Base-by-base conservation (phyloP, 1,140 invertebrate species). In the Tetragnatha versicolor region DNA sequence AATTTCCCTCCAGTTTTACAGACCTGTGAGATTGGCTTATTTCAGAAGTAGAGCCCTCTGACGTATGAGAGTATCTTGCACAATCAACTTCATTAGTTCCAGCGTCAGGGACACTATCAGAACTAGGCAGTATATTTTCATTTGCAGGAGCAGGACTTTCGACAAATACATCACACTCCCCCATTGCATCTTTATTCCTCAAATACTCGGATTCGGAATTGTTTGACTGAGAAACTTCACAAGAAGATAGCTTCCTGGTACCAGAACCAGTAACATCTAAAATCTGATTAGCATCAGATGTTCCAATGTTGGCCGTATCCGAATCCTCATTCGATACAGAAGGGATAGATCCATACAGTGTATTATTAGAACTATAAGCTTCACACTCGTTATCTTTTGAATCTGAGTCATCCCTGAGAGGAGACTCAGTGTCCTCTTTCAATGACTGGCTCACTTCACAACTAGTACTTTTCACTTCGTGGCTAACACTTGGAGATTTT, bases 11-110 rank as follows among this genome's bases (percentile, higher is more conserved):
- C 9, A 33, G 7, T 22, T 14, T 65, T 42, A 65, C 22, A 47
- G 63, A 68, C 31, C 33, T 53, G n/a, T 55, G 49, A 10, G 68
- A 70, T 55, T 70, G 68, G 35, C 68, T 70, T 20, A 70, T 55
- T 70, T 70, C 68, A 0, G 68, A 55, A 27, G 68, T 55, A 53
- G 10, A 53, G 10, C 49, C 9, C 17, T 55, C 49, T 3, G 68
- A 70, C n/a, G 47, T 53, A 22, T 35, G n/a, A 33, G 47, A 22
- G 12, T 7, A 7, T 37, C 27, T 27, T 25, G 47, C 33, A 35
- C 27, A 22, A 2, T 39, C 31, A 31, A 31, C 55, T 60, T 33
- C 55, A n/a, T n/a, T n/a, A n/a, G n/a, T n/a, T n/a, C n/a, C n/a
- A n/a, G n/a, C n/a, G n/a, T n/a, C n/a, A n/a, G n/a, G n/a, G n/a